phyloP scores from a whole-genome alignment of 2,797 vertebrate genomes.

The Gallirallus australis region DNA sequence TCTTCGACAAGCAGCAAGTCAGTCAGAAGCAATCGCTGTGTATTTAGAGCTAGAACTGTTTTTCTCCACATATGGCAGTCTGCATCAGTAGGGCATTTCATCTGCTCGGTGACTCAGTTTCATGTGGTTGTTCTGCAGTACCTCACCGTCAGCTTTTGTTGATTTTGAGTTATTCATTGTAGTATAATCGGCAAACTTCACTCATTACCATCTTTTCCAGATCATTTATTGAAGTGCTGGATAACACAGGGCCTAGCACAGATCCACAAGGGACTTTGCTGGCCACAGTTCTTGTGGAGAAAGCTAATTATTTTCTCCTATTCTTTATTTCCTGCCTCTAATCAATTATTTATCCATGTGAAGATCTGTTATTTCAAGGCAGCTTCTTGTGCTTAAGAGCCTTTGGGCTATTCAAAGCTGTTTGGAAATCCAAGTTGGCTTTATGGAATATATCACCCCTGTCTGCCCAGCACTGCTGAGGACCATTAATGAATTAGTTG shows the following conservation, averaged over 20 bases:
- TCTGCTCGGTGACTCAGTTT: background rate
- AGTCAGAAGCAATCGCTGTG: background rate
- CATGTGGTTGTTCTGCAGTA: background rate
- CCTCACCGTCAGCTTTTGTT: background rate
- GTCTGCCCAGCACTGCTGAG: fast-evolving
- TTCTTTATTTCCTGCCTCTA: background rate
- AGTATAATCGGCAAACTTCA: background rate
- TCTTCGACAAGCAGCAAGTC: background rate
- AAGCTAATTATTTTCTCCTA: background rate
- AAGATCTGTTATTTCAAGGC: background rate
- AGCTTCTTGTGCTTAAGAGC: background rate
- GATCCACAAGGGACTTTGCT: background rate
- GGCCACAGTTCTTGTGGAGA: background rate
- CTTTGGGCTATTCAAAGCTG: background rate
- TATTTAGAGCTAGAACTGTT: background rate
- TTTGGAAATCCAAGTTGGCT: background rate
- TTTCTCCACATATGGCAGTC: background rate
- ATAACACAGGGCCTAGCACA: background rate
- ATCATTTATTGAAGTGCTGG: background rate
- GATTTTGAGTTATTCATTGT: background rate
- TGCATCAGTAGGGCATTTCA: background rate
- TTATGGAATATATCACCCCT: background rate
- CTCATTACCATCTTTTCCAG: background rate
- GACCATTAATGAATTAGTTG: background rate
- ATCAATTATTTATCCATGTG: background rate